phyloP scores from a whole-genome alignment of 2,797 vertebrate genomes.

The Oryzias sinensis region DNA sequence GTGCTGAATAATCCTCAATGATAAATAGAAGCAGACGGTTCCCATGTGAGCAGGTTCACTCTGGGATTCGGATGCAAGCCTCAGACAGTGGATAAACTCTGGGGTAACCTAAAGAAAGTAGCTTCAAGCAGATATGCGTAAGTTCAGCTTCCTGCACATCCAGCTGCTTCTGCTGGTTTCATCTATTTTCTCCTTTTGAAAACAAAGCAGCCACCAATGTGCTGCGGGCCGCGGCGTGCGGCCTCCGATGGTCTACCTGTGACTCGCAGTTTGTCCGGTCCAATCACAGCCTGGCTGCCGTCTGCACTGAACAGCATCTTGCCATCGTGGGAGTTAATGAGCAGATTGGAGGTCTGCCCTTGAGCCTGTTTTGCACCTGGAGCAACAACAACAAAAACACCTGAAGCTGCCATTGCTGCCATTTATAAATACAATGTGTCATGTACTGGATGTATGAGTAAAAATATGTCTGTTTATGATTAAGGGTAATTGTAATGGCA shows the following conservation, averaged over 20 bases:
- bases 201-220: slow-evolving; percentile 5
- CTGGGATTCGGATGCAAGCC: too few relatives aligned
- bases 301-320: slow-evolving; percentile 88
- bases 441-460: too few relatives aligned
- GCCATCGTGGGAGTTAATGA: slow-evolving; percentile 82
- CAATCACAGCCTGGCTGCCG: slow-evolving; percentile 81
- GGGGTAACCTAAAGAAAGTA: too few relatives aligned
- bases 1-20: too few relatives aligned
- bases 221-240: slow-evolving; percentile 16
- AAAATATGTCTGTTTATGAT: too few relatives aligned
- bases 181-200: slow-evolving; percentile 8
- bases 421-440: too few relatives aligned
- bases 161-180: slow-evolving; percentile 24
- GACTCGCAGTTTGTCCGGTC: slow-evolving; percentile 89
- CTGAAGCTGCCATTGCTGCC: slow-evolving; percentile 14
- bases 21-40: too few relatives aligned
- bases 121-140: too few relatives aligned
- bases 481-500: too few relatives aligned
- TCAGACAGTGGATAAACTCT: too few relatives aligned
- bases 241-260: slow-evolving; percentile 79
- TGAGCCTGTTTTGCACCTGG: slow-evolving; percentile 86
- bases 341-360: slow-evolving; percentile 81
- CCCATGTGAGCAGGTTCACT: too few relatives aligned
- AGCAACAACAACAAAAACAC: slow-evolving; percentile 42
- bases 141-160: slow-evolving; percentile 17